Evolutionary conservation across 2,113 vertebrate genomes (phyloP), one percentile per base, ranked within the genome.

Genomic region (Myocastor coypus): DNA sequence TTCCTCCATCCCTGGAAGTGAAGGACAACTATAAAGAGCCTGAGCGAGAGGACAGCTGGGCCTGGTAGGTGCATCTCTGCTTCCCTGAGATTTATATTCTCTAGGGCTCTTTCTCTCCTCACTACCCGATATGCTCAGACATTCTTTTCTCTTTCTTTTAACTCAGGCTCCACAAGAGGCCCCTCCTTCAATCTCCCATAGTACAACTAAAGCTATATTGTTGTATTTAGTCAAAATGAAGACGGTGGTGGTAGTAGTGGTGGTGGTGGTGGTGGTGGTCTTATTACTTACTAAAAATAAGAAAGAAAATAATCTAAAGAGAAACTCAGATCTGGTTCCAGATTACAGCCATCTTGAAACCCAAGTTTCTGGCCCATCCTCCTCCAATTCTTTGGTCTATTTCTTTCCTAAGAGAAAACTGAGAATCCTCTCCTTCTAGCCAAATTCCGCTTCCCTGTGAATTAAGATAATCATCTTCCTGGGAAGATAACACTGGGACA

Each of bases 211-310:
- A 19, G 16, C 42, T 66, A 52, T 59, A 69, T 12, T 77, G 73
- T 83, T 84, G 91, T 17, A 87, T 63, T 17, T 37, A 94, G 34
- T 66, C 81, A 92, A 86, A 59, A 86, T 20, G 64, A 46, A 46
- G 73, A 2, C 28, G 26, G 40, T 42, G 40, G 11, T n/a, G n/a
- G n/a, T n/a, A n/a, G n/a, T n/a, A n/a, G n/a, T n/a, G n/a, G n/a
- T 30, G 24, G 3, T 42, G 37, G 9, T 42, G 37, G 34, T 73
- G 32, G n/a, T 40, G 69, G n/a, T 71, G 40, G 42, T 78, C 13
- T 30, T 78, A 17, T 34, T 20, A 34, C 32, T 55, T 59, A 84
- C 22, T 92, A 28, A 92, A 66, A 91, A 73, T 59, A 50, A 34
- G 26, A 57, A n/a, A 52, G 12, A 87, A 87, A 69, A 50, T 26